Evolutionary conservation across 2,888 invertebrate species (phyloP).

Genomic region (Liopterus haemorrhoidalis): DNA sequence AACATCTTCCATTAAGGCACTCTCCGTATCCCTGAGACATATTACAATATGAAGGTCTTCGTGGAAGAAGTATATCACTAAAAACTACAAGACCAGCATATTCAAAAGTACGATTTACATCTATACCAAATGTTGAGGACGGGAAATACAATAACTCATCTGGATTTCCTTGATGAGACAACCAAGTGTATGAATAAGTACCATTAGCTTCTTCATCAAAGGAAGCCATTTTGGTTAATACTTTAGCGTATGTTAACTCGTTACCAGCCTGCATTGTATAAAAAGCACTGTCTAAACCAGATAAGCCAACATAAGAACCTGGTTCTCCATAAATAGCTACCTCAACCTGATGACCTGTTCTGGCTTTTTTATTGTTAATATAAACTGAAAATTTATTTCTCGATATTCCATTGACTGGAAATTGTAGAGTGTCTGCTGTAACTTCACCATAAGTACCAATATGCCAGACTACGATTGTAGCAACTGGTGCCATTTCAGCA

Average conservation of each 20-base stretch:
- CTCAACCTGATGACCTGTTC: constrained; percentile 89
- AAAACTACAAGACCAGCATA: constrained; percentile 84
- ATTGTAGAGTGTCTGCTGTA: constrained; percentile 89
- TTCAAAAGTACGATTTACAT: constrained; percentile 90
- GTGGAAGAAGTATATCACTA: constrained; percentile 76
- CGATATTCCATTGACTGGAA: constrained; percentile 92
- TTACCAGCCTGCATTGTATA: constrained; percentile 92
- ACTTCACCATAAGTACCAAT: constrained; percentile 77
- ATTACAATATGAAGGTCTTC: constrained; percentile 66
- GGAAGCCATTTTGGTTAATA: constrained; percentile 78
- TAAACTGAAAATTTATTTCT: constrained; percentile 82
- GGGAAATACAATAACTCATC: constrained; percentile 83
- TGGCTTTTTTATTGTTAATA: constrained; percentile 88
- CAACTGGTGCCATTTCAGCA: constrained; percentile 87
- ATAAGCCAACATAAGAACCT: constrained; percentile 88
- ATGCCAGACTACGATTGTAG: constrained; percentile 85
- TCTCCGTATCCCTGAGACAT: constrained; percentile 65
- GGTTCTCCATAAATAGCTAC: constrained; percentile 91
- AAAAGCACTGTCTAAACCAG: constrained; percentile 83
- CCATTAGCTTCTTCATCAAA: constrained; percentile 84
- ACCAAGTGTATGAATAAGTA: constrained; percentile 76
- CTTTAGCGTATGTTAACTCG: constrained; percentile 80
- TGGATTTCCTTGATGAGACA: constrained; percentile 77
- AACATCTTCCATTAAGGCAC: constrained; percentile 79
- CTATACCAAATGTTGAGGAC: constrained; percentile 84